These are phyloP conservation scores for Austrofundulus limnaeus DNA, from an alignment of 2,113 vertebrate genomes.

Conservation along the genomic window DNA sequence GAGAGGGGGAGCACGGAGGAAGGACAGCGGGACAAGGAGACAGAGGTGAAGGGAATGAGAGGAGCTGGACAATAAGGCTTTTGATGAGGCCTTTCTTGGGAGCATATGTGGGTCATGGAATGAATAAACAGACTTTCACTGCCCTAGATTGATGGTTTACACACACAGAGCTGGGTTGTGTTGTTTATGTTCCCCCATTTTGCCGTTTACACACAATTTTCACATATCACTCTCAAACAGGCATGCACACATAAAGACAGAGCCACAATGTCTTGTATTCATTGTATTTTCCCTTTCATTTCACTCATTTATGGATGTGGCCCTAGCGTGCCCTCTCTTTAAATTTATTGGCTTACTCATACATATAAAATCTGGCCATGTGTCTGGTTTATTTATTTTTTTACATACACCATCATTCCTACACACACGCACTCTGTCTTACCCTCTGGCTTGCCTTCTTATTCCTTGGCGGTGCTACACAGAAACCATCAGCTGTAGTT, in stretches of 20 bases:
- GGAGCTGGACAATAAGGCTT: conserved; percentile 73
- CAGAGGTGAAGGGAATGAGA: conserved; percentile 36
- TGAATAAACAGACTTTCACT: conserved; percentile 71
- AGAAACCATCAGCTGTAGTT: neutral
- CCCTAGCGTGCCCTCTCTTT: conserved; percentile 53
- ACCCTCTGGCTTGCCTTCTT: conserved; percentile 28
- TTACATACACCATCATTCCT: conserved; percentile 24
- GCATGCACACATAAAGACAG: conserved; percentile 22
- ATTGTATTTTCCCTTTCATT: conserved; percentile 63
- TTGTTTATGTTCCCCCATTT: conserved; percentile 62
- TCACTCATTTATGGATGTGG: conserved; percentile 62
- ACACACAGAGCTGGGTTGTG: conserved; percentile 35
- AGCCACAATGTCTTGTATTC: conserved; percentile 54
- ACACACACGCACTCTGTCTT: conserved; percentile 24
- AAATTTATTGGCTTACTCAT: conserved; percentile 46
- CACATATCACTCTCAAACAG: conserved; percentile 43
- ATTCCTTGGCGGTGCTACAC: neutral
- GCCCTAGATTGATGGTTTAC: conserved; percentile 56
- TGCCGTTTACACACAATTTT: conserved; percentile 40
- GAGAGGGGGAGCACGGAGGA: conserved; percentile 9
- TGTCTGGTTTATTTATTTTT: conserved; percentile 23
- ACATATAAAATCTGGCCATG: conserved; percentile 47
- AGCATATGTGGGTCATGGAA: conserved; percentile 69
- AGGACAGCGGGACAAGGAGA: conserved; percentile 27
- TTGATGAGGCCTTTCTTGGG: conserved; percentile 71